These are phyloP conservation scores for Ivindomyrus marchei DNA, from an alignment of 2,113 vertebrate genomes.

Conservation along the genomic window DNA sequence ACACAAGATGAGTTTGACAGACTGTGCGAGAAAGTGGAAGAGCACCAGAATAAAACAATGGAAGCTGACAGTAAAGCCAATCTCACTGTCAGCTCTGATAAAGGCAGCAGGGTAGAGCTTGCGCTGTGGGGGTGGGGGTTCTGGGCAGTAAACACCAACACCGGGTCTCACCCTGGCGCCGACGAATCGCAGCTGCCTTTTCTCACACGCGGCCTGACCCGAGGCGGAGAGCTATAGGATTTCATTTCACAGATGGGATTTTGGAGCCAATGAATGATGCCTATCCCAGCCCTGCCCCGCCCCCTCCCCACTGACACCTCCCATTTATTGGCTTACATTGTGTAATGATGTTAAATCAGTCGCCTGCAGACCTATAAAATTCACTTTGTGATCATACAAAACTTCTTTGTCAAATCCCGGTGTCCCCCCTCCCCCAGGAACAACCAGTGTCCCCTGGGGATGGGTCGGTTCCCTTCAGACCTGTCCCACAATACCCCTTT, in stretches of 20 bases:
- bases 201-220: neutral
- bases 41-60: neutral
- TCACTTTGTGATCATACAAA: neutral
- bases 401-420: neutral
- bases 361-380: neutral
- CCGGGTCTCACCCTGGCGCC: neutral
- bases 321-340: neutral
- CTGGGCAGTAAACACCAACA: neutral
- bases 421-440: neutral
- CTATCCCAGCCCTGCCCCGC: neutral
- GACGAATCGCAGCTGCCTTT: neutral
- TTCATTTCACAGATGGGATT: conserved; percentile 20
- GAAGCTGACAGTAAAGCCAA: neutral
- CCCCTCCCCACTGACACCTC: neutral
- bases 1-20: neutral
- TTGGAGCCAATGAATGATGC: neutral
- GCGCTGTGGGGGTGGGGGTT: neutral
- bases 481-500: neutral
- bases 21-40: neutral
- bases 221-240: neutral
- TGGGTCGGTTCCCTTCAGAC: neutral
- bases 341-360: neutral
- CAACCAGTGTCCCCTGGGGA: neutral
- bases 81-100: conserved; percentile 4
- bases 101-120: neutral